Base-by-base conservation (phyloP, 2,797 vertebrate genomes). In the Cyprinella venusta region DNA sequence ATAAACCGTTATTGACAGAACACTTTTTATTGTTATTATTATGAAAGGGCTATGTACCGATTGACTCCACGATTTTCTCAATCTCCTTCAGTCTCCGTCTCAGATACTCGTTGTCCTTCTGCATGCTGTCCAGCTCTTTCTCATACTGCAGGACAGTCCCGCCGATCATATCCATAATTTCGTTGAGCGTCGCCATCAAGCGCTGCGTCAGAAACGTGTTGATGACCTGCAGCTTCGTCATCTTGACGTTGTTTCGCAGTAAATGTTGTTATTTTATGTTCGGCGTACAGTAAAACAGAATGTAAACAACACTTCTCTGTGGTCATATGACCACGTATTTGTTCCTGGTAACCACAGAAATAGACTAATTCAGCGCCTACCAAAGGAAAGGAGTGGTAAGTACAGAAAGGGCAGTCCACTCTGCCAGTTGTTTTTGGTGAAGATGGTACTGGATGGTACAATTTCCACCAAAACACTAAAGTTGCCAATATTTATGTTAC, bases 131-230 rank as follows among this genome's bases (percentile, higher is more conserved):
- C 33, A 84, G 59, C 76, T 84, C 69, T 74, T 56, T 68, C 1
- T 84, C 83, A 36, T 84, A 84, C 78, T 84, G 76, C 59, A 80
- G 61, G 70, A 84, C 68, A 56, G 83, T 80, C 19, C 69, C 83
- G 61, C 83, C 77, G 26, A 84, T 10, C 83, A 79, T 80, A 18
- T 84, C 83, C 83, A 84, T 80, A 77, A 84, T 84, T 36, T 84
- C 83, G 26, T 80, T 67, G 12, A 84, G 83, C 52, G 69, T 70
- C 70, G 83, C 61, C 83, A 80, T 84, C 36, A 84, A 15, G 21
- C 83, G 83, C 50, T 80, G 77, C 76, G 69, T 84, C 77, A 84
- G 50, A 36, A 84, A 84, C 24, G 78, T 79, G 83, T 84, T 84
- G 45, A 84, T 74, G 33, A 74, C 68, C 40, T 84, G 59, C 61